Evolutionary conservation across 2,797 vertebrate genomes (phyloP), one percentile per base, ranked within the genome.

Genomic region (Podarcis siculus): DNA sequence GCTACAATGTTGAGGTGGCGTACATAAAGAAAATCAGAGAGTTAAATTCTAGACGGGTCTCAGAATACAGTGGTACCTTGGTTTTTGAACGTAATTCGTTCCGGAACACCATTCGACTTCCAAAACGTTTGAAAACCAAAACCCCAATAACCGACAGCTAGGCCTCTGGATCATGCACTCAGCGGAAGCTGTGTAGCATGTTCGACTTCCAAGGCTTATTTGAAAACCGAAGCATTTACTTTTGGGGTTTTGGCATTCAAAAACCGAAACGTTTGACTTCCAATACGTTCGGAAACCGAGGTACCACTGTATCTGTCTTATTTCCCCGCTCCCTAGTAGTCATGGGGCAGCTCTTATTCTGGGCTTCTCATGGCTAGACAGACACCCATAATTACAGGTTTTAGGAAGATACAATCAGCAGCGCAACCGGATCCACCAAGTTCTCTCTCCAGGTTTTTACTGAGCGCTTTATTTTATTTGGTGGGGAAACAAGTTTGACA

Each of bases 321-420:
- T 66, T 81, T 39, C 37, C 45, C 58, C 3, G 17, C 27, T 66
- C n/a, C 21, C 19, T 10, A 64, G 35, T 45, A 27, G 23, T 25
- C 19, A 45, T 15, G 30, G 37, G 71, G 23, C 21, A 32, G 37
- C 45, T 80, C n/a, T 72, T 67, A 71, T 9, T 72, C 42, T 37
- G 21, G 55, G 15, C 30, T 79, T 76, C 55, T 72, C 23, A 32
- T 45, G 72, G 45, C 35, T 72, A 72, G 42, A 72, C 21, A 82
- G 69, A 17, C 79, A 87, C 37, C 55, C 55, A 32, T 1, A 49
- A 87, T 67, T 2, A 42, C 49, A 73, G 9, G 32, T 55, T 80
- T 80, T 69, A 86, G 80, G 77, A 79, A 25, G 71, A 73, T 55
- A 75, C 30, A 82, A 76, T 35, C 37, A 87, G 80, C 32, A 87